Evolutionary conservation across 2,797 vertebrate species (phyloP), one percentile per base, ranked within the genome.

Genomic region (Antennarius maculatus): DNA sequence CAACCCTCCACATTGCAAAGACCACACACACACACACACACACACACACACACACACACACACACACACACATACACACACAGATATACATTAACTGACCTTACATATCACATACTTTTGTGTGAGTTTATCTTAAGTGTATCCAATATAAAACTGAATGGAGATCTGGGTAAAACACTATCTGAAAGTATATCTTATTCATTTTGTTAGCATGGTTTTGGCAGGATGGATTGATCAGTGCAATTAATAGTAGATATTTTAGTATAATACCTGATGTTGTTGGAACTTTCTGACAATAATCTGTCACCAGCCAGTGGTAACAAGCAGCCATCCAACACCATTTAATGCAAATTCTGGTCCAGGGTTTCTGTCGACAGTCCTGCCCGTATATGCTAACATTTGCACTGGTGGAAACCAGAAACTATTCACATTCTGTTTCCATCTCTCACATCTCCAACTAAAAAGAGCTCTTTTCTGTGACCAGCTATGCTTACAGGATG

Each of bases 1-100:
- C 10, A 28, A 66, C 55, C 70, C 61, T 37, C 56, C 49, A 41
- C 43, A 4, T 69, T 4, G 3, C 60, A 47, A 41, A 77, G 78
- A 81, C 82, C 85, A 77, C 79, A 83, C 77, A 69, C 65, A 64
- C 61, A 34, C 5, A 34, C 31, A 34, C 31, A 34, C 31, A 34
- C 31, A 34, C 31, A 34, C 31, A 23, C 23, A 23, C 23, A 23
- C 23, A 23, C 23, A 23, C 23, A 23, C 23, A 23, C 2, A 23
- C 23, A 23, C 23, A 23, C 23, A 23, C 23, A 23, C 23, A 23
- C 23, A 23, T 2, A 23, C 23, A 23, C 23, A 23, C 23, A 23
- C 23, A 48, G 37, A 50, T 31, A 13, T 16, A 39, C 56, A 11
- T 48, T 11, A 66, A 42, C 49, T 46, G 56, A 79, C 73, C 51